Conservation (phyloP, 2,113 vertebrate genomes). For the Blennius ocellaris region DNA sequence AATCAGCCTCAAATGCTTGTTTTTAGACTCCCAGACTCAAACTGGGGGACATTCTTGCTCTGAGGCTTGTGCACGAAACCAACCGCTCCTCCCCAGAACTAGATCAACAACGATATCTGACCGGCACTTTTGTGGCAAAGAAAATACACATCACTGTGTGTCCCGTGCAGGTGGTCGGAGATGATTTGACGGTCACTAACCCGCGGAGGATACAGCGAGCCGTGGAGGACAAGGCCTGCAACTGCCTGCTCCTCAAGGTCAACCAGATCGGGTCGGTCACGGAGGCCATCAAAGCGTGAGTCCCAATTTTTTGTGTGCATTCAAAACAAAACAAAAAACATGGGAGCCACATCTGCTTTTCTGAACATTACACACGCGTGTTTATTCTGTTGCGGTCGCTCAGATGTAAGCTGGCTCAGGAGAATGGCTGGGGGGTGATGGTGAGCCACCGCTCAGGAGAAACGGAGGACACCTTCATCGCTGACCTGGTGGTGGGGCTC, state of each 20-base stretch:
- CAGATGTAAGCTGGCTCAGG: conserved; percentile 95
- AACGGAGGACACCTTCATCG: conserved; percentile 95
- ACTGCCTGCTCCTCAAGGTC: conserved; percentile 94
- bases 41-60: no score
- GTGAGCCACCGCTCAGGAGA: conserved; percentile 96
- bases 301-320: conserved; percentile 45
- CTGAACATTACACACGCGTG: not conserved
- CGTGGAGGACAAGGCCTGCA: conserved; percentile 93
- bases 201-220: conserved; percentile 91
- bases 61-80: no score
- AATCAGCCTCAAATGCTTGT: no score
- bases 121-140: no score
- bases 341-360: not conserved
- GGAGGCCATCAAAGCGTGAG: conserved; percentile 94
- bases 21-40: no score
- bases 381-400: not conserved
- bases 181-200: conserved; percentile 94
- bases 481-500: conserved; percentile 94
- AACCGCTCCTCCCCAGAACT: no score
- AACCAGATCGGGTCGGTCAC: conserved; percentile 95
- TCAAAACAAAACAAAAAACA: not conserved
- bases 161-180: conserved; percentile 89
- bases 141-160: not conserved
- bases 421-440: conserved; percentile 97
- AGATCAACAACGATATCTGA: no score